Percentiles rank a stretch among this genome's conserved stretches.
Evolutionary conservation across 30 jellyfish, hydroid and myxozoan genomes (phyloP).

Genomic region (Pseudorhiza aurosa): DNA sequence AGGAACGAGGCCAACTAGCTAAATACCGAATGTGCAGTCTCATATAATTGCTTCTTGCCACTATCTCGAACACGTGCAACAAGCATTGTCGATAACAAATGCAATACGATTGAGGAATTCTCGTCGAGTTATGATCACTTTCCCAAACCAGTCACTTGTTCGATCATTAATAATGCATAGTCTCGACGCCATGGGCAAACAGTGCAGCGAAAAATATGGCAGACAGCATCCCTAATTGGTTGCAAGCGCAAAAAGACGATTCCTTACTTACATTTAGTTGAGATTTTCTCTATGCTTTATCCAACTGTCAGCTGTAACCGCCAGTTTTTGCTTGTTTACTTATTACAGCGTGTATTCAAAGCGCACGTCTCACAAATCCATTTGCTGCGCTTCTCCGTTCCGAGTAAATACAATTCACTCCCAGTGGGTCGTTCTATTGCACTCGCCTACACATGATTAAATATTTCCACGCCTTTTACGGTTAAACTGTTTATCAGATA

Average conservation of each 20-base stretch:
- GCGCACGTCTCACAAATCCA: neutral
- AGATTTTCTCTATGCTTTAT: neutral
- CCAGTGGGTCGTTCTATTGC: slow-evolving; percentile 36
- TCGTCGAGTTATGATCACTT: neutral
- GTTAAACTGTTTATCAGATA: neutral
- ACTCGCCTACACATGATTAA: slow-evolving; percentile 42
- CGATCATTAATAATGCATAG: slow-evolving; percentile 14
- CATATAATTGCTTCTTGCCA: too few relatives aligned
- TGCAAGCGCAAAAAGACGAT: too few relatives aligned
- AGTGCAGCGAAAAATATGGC: neutral
- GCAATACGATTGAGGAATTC: neutral
- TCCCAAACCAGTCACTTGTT: neutral
- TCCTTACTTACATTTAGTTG: slow-evolving; percentile 3
- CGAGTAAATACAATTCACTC: slow-evolving; percentile 30
- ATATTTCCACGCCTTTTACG: slow-evolving; percentile 1
- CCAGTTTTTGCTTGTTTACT: neutral
- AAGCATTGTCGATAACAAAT: slow-evolving; percentile 15
- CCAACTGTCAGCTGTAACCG: slow-evolving; percentile 3
- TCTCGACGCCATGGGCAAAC: neutral
- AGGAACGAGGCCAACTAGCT: too few relatives aligned
- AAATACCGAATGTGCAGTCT: too few relatives aligned
- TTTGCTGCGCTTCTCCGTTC: neutral
- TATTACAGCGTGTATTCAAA: neutral
- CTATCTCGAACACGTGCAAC: slow-evolving; percentile 1
- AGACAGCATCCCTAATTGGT: too few relatives aligned